Evolutionary conservation across 30 jellyfish, hydroid and myxozoan genomes (phyloP).

Genomic region (Turritopsis dohrnii): DNA sequence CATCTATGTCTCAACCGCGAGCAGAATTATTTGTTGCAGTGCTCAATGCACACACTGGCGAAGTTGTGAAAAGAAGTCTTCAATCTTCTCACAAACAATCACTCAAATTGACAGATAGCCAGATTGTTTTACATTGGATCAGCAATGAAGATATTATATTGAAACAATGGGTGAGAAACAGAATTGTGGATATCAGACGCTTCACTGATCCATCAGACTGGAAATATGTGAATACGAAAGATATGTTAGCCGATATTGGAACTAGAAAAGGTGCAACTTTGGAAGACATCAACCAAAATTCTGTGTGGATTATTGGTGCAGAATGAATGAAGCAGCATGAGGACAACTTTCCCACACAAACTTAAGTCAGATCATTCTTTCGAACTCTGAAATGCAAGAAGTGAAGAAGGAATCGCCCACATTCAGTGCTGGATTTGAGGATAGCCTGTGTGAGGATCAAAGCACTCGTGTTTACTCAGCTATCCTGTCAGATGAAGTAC

Average conservation of each 20-base stretch:
- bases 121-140: slow-evolving; percentile 29
- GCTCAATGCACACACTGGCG: slow-evolving; percentile 32
- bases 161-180: slow-evolving; percentile 37
- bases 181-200: slow-evolving; percentile 23
- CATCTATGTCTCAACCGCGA: slow-evolving; percentile 19
- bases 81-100: not conserved
- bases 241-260: slow-evolving; percentile 34
- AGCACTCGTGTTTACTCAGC: not conserved
- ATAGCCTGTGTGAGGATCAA: not conserved
- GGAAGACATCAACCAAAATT: slow-evolving; percentile 15
- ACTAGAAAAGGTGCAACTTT: slow-evolving; percentile 33
- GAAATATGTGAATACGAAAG: slow-evolving; percentile 18
- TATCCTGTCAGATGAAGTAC: not conserved
- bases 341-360: slow-evolving; percentile 5
- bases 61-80: slow-evolving; percentile 21
- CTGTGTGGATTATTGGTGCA: slow-evolving; percentile 24
- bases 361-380: slow-evolving; percentile 2
- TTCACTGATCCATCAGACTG: slow-evolving; percentile 5
- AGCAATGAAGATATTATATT: slow-evolving; percentile 22
- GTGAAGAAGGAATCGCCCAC: slow-evolving; percentile 16
- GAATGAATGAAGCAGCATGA: not conserved
- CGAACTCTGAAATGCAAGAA: slow-evolving; percentile 11
- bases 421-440: too few relatives aligned
- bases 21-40: slow-evolving; percentile 16
- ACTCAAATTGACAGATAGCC: slow-evolving; percentile 28